Base-by-base conservation (phyloP, 37 sponge, comb jelly and placozoan species). In the Crambe crambe region DNA sequence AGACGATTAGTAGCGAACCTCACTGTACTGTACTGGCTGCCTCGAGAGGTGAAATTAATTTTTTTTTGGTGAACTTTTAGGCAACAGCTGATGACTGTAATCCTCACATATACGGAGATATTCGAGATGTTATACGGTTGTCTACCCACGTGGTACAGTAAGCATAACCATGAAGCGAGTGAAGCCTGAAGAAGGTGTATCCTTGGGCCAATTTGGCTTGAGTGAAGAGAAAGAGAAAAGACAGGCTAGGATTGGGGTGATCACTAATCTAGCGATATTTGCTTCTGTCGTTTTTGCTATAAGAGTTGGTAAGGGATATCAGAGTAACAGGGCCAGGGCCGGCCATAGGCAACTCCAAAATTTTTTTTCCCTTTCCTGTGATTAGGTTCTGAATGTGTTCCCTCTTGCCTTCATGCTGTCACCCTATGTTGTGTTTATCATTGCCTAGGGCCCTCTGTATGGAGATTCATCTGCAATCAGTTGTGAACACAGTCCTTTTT, bases 231-330 rank as follows among this genome's bases (percentile, higher is more conserved):
- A 66, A 18, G 43, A 77, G 65, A 68, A 69, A 23, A 37, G 68
- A 18, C 10, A 5, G 21, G 80, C 80, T 18, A 79, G 80, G 32
- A 66, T 68, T 2, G 35, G 37, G 10, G 58, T 79, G 27, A 25
- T 79, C 37, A 37, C 51, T 3, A 79, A 56, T 36, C 1, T 69
- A 0, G 70, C 70, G 34, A 40, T 37, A 3, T 79, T 79, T 67
- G 80, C 42, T 44, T 69, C 70, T 0, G 68, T 79, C 23, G 80
- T 79, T n/a, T 23, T 66, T 26, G 39, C 40, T 3, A n/a, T 79
- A 10, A 51, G 80, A 54, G 25, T 79, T 36, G 70, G 80, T 79
- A 38, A 60, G 60, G 4, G n/a, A n/a, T n/a, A 8, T 26, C 65
- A 25, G n/a, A n/a, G n/a, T n/a, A n/a, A n/a, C n/a, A n/a, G n/a